These are phyloP conservation scores for Radopholus similis DNA, from an alignment of 1,140 invertebrate species.

Conservation along the genomic window DNA sequence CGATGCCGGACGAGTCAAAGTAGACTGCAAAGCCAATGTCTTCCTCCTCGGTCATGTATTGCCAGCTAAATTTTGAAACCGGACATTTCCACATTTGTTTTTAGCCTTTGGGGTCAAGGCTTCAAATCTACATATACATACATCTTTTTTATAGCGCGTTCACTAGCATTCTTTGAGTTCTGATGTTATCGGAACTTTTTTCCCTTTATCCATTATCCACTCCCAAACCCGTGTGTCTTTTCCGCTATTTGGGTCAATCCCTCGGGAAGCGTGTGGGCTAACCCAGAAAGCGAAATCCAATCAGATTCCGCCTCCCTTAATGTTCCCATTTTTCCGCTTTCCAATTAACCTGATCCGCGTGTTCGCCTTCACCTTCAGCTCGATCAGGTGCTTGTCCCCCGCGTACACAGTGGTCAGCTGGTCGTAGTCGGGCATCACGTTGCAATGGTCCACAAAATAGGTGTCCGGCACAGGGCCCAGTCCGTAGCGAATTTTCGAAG, in stretches of 20 bases:
- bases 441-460: constrained; percentile 49
- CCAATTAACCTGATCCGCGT: constrained; percentile 46
- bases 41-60: constrained; percentile 59
- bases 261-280: too few relatives aligned
- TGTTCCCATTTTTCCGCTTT: background rate
- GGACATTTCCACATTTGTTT: background rate
- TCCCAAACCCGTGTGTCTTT: too few relatives aligned
- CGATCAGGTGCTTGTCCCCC: constrained; percentile 58
- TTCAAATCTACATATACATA: background rate
- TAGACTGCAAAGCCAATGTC: constrained; percentile 59
- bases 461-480: constrained; percentile 57
- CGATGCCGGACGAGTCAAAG: constrained; percentile 39
- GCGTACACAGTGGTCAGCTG: constrained; percentile 60
- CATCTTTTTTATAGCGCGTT: too few relatives aligned
- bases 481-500: constrained; percentile 54
- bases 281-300: too few relatives aligned
- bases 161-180: too few relatives aligned
- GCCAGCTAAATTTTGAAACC: constrained; percentile 47
- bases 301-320: background rate
- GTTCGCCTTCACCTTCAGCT: constrained; percentile 52
- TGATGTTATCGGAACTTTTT: too few relatives aligned
- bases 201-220: too few relatives aligned
- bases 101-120: background rate
- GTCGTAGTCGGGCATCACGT: constrained; percentile 57
- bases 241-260: too few relatives aligned